These are phyloP conservation scores for Apantesis nais DNA, from an alignment of 2,888 invertebrate genomes.

Conservation along the genomic window DNA sequence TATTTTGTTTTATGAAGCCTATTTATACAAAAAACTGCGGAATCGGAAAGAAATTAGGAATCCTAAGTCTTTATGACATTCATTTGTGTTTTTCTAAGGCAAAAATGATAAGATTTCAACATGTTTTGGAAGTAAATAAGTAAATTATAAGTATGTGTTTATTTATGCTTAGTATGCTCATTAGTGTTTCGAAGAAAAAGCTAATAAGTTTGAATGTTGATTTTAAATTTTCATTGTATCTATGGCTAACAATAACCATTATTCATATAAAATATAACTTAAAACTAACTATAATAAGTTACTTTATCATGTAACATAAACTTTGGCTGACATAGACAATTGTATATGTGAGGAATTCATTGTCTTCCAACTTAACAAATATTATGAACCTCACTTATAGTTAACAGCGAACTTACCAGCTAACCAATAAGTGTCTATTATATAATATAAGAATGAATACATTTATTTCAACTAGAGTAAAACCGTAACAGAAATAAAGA, in stretches of 20 bases:
- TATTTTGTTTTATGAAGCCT: background rate
- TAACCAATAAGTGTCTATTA: background rate
- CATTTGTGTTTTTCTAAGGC: background rate
- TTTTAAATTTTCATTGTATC: too few relatives aligned
- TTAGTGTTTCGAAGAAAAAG: too few relatives aligned
- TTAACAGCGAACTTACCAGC: background rate
- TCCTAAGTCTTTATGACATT: too few relatives aligned
- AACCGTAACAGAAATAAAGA: constrained; percentile 26
- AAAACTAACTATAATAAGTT: background rate
- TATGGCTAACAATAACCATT: too few relatives aligned
- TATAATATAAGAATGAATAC: background rate
- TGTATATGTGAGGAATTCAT: background rate
- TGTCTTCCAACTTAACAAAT: background rate
- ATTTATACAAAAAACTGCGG: background rate
- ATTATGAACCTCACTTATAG: background rate
- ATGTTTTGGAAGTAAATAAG: too few relatives aligned
- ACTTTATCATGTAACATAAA: background rate
- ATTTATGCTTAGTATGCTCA: too few relatives aligned
- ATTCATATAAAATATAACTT: too few relatives aligned
- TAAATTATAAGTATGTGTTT: too few relatives aligned
- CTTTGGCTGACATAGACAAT: background rate
- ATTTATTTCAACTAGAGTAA: constrained; percentile 8
- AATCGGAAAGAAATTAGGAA: background rate
- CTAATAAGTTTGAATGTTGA: too few relatives aligned
- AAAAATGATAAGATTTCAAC: background rate